Base-by-base conservation (phyloP, 2,888 invertebrate genomes). In the Epinotia nisella region DNA sequence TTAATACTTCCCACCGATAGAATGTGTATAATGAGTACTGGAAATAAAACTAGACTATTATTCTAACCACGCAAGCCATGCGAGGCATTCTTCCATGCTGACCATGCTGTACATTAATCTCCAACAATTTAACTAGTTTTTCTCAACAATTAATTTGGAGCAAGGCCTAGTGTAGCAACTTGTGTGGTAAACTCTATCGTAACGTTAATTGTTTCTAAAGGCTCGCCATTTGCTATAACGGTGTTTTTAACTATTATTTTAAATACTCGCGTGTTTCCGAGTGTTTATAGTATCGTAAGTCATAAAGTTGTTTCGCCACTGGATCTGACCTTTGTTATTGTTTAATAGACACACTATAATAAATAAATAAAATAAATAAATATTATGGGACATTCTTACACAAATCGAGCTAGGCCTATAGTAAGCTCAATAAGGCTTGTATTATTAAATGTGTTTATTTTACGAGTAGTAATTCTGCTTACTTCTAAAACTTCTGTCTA, bases 81-180 rank as follows among this genome's bases (percentile, higher is more conserved):
- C 62, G 62, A 24, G 49, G 17, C 29, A 55, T 65, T 65, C 35
- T 41, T 51, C 62, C 35, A 17, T 39, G 58, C 21, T 3, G 45
- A 29, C 62, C 35, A 17, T 39, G 58, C 21, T 3, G 45, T 21
- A 9, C 53, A 67, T 56, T 62, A 62, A 72, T 68, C 56, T 56
- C 13, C 13, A 73, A 64, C 58, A 73, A 69, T 69, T 73, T 64
- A 58, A 65, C 41, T 59, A 68, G 53, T 69, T 72, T 45, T 73
- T 69, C 73, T 64, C 68, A 62, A 69, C 64, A 64, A 73, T 73
- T 73, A 73, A 69, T 73, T 69, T 49, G 64, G 73, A 73, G 64
- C 73, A 69, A 73, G 73, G 73, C 59, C 56, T 49, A 51, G 9
- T 73, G 68, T 53, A 10, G 73, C 64, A 73, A 69, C 58, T 41